Evolutionary conservation across 2,888 invertebrate species (phyloP).

Genomic region (Phortica okadai): DNA sequence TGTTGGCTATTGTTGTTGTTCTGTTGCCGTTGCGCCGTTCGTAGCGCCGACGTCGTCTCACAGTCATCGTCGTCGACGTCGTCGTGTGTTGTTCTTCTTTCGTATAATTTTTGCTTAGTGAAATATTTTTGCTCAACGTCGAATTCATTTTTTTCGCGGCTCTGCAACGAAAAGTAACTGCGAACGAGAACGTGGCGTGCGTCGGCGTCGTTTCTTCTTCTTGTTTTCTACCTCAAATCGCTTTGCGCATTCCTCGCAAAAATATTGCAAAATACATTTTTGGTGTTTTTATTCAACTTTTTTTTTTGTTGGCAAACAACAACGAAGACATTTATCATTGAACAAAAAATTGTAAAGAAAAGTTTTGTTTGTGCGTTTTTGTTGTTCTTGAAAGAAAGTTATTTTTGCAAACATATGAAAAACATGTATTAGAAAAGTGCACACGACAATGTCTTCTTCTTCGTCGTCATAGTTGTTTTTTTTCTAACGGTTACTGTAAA

Average conservation of each 20-base stretch:
- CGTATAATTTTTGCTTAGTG: neutral
- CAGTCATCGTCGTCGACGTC: neutral
- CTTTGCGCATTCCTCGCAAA: neutral
- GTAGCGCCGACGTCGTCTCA: neutral
- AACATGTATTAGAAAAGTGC: too few relatives aligned
- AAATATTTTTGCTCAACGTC: neutral
- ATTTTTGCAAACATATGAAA: too few relatives aligned
- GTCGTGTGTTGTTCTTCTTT: constrained; percentile 18
- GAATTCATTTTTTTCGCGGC: neutral
- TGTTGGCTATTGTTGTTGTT: neutral
- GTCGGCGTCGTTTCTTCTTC: neutral
- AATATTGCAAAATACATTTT: neutral
- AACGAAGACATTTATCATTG: constrained; percentile 33
- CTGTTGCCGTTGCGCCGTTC: neutral
- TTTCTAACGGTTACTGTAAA: neutral
- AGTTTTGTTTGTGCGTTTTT: neutral
- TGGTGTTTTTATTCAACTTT: neutral
- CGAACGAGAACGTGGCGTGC: neutral
- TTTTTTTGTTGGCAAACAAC: neutral
- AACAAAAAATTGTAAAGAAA: constrained; percentile 19
- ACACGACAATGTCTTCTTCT: constrained; percentile 8
- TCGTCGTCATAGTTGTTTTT: constrained; percentile 39
- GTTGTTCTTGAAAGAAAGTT: too few relatives aligned
- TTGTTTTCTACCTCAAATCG: neutral
- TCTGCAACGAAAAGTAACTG: neutral